Conservation (phyloP, 2,113 vertebrate genomes). For the Oryzias melastigma region DNA sequence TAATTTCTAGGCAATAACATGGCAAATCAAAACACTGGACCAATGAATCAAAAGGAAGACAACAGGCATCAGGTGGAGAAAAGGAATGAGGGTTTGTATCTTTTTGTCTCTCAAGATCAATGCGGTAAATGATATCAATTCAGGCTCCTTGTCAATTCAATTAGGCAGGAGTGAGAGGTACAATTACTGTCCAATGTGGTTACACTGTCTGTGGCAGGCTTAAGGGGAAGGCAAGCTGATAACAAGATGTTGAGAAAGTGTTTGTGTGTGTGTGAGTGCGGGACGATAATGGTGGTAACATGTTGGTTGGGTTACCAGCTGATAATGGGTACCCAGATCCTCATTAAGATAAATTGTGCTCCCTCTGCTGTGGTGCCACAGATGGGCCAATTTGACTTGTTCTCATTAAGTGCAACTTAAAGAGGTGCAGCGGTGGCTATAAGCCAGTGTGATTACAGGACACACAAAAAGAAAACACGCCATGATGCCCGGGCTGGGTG, state of each 20-base stretch:
- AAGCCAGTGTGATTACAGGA: conserved; percentile 67
- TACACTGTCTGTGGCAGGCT: conserved; percentile 69
- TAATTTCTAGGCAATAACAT: conserved; percentile 56
- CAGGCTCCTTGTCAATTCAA: conserved; percentile 80
- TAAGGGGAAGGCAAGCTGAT: conserved; percentile 61
- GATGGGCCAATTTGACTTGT: conserved; percentile 67
- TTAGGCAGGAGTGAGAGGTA: conserved; percentile 77
- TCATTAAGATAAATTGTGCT: conserved; percentile 72
- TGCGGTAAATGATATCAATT: conserved; percentile 81
- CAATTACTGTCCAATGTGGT: conserved; percentile 78
- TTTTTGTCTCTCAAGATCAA: conserved; percentile 73
- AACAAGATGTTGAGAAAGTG: conserved; percentile 54
- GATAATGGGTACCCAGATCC: conserved; percentile 69
- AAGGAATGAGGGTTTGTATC: conserved; percentile 49
- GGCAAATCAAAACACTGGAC: conserved; percentile 54
- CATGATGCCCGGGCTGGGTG: conserved; percentile 12
- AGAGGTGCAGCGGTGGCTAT: conserved; percentile 57
- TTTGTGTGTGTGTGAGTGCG: conserved; percentile 38
- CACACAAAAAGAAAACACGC: conserved; percentile 30
- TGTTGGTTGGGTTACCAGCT: conserved; percentile 66
- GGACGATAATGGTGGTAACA: conserved; percentile 55
- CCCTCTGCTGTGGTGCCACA: conserved; percentile 50
- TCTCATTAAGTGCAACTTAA: conserved; percentile 72
- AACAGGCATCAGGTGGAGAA: conserved; percentile 43
- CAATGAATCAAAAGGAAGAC: conserved; percentile 56